Conservation (phyloP, 2,888 invertebrate genomes). For the Scaptomyza reducta region DNA sequence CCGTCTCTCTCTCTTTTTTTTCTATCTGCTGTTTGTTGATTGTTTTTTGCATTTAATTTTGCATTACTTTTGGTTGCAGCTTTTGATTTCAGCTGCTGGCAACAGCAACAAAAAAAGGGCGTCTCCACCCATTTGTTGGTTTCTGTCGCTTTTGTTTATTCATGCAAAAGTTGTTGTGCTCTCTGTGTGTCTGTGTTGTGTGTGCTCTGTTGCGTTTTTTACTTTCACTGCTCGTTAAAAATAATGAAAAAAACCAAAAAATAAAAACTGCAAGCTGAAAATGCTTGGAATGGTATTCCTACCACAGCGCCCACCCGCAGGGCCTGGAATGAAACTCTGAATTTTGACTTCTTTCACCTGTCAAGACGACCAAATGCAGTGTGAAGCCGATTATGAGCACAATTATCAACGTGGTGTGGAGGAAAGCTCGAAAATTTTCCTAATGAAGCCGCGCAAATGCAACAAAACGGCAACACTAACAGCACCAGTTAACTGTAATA, state of each 20-base stretch:
- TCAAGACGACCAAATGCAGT: slow-evolving; percentile 56
- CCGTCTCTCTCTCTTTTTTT: not conserved
- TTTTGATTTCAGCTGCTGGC: slow-evolving; percentile 69
- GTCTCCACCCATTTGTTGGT: slow-evolving; percentile 33
- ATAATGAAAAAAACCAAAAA: slow-evolving; percentile 3
- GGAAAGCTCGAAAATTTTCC: slow-evolving; percentile 73
- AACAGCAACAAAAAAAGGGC: slow-evolving; percentile 55
- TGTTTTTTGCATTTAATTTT: slow-evolving; percentile 73
- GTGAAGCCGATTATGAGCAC: slow-evolving; percentile 50
- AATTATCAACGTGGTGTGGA: slow-evolving; percentile 39
- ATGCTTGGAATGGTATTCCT: slow-evolving; percentile 12
- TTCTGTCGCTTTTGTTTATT: slow-evolving; percentile 52
- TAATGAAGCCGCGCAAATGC: slow-evolving; percentile 68
- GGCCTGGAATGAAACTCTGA: slow-evolving; percentile 11
- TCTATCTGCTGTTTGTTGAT: slow-evolving; percentile 38
- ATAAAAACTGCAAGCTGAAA: slow-evolving; percentile 48
- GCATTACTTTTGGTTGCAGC: slow-evolving; percentile 70
- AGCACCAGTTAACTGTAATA: slow-evolving; percentile 52
- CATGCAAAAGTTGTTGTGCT: slow-evolving; percentile 66
- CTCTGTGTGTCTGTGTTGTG: slow-evolving; percentile 32
- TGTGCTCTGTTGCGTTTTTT: slow-evolving; percentile 21
- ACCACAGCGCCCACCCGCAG: slow-evolving; percentile 45
- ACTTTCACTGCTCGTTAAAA: slow-evolving; percentile 65
- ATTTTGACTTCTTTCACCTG: slow-evolving; percentile 61
- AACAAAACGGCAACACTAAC: slow-evolving; percentile 15